phyloP scores from a whole-genome alignment of 1,140 invertebrate species.

The Drosophila bocki region DNA sequence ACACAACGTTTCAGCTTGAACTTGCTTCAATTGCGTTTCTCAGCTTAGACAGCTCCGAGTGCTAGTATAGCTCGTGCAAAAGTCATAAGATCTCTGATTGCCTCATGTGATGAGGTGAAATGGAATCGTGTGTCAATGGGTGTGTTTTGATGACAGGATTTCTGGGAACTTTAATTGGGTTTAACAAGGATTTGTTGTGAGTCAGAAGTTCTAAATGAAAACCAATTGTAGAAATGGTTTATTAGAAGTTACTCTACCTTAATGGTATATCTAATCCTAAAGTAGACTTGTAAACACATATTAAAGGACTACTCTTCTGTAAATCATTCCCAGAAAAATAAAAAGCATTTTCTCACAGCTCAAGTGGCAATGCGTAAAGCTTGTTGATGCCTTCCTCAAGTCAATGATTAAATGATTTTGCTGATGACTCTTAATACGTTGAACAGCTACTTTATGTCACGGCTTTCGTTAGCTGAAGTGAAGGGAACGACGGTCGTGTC shows the following conservation, averaged over 20 bases:
- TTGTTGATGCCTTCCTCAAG: conserved; percentile 15
- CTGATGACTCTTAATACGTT: conserved; percentile 44
- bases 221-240: not conserved
- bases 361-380: not conserved
- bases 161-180: conserved; percentile 7
- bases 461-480: conserved; percentile 29
- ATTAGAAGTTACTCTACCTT: not conserved
- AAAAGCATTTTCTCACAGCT: conserved; percentile 8
- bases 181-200: not conserved
- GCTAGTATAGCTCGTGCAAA: conserved; percentile 22
- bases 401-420: conserved; percentile 48
- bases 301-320: too few relatives aligned
- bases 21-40: conserved; percentile 41
- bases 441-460: conserved; percentile 46
- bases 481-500: conserved; percentile 20
- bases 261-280: not conserved
- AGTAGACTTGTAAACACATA: not conserved
- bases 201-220: not conserved
- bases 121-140: conserved; percentile 3
- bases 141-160: not conserved
- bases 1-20: conserved; percentile 40
- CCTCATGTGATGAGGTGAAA: conserved; percentile 22
- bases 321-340: not conserved
- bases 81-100: conserved; percentile 40
- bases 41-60: conserved; percentile 27